phyloP scores from a whole-genome alignment of 2,797 vertebrate species.

The Liasis olivaceus region DNA sequence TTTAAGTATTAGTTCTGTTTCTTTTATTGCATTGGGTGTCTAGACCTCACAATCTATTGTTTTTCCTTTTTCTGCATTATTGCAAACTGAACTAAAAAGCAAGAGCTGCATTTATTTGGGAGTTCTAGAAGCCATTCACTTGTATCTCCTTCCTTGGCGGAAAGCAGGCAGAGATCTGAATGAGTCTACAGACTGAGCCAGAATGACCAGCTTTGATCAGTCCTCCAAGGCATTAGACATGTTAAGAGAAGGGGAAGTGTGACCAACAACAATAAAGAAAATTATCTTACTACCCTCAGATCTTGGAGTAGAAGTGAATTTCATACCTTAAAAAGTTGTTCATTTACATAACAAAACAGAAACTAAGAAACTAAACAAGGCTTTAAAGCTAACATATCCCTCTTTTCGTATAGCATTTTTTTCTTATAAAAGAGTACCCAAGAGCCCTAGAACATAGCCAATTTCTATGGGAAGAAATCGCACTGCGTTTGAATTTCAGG shows the following conservation, averaged over 20 bases:
- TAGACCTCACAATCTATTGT: fast-evolving
- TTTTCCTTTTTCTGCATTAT: neutral
- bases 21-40: slow-evolving; percentile 9
- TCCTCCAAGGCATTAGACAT: neutral
- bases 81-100: slow-evolving; percentile 1
- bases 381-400: neutral
- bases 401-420: neutral
- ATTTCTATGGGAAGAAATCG: neutral
- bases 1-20: neutral
- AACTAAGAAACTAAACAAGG: neutral
- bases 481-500: neutral
- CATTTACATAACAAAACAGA: neutral
- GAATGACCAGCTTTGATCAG: neutral
- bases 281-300: neutral
- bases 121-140: neutral
- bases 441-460: neutral
- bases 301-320: neutral
- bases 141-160: neutral
- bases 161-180: neutral
- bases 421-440: neutral
- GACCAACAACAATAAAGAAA: neutral
- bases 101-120: neutral
- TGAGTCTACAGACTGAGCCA: neutral
- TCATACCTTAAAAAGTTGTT: neutral
- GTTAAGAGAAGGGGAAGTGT: neutral